phyloP scores from a whole-genome alignment of 1,140 invertebrate species.

The Pararge aegeria region DNA sequence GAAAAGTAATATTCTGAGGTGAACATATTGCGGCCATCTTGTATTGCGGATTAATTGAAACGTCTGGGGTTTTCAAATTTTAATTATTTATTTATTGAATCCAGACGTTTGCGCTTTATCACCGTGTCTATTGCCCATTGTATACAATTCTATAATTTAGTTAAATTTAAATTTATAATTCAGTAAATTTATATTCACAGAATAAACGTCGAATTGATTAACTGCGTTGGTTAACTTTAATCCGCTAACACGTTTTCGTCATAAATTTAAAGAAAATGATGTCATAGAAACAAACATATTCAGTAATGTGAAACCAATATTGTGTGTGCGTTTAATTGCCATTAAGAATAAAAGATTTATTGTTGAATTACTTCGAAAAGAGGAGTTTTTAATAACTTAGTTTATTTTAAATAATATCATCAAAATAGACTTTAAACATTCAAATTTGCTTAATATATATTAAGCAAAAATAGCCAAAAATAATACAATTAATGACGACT shows the following conservation, averaged over 20 bases:
- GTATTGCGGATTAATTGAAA: constrained; percentile 49
- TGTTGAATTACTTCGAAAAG: too few relatives aligned
- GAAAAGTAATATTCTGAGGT: constrained; percentile 21
- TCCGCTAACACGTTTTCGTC: not conserved
- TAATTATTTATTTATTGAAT: constrained; percentile 43
- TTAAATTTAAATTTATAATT: constrained; percentile 18
- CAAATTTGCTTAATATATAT: too few relatives aligned
- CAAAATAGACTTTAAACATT: too few relatives aligned
- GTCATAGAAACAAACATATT: too few relatives aligned
- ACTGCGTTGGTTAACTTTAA: not conserved
- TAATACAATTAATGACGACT: too few relatives aligned
- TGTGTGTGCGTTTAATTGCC: too few relatives aligned
- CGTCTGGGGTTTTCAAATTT: constrained; percentile 46
- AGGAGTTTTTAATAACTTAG: too few relatives aligned
- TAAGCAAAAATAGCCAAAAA: too few relatives aligned
- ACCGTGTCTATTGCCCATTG: constrained; percentile 17
- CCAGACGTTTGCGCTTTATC: constrained; percentile 21
- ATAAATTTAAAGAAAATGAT: too few relatives aligned
- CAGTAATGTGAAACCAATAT: too few relatives aligned
- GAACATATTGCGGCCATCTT: constrained; percentile 45
- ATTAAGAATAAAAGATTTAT: too few relatives aligned
- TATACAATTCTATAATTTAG: constrained; percentile 12
- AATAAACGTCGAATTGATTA: constrained; percentile 9
- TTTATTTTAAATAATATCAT: too few relatives aligned
- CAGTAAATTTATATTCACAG: constrained; percentile 1